Evolutionary conservation across 1,140 invertebrate genomes (phyloP).

Genomic region (Octopus sinensis): DNA sequence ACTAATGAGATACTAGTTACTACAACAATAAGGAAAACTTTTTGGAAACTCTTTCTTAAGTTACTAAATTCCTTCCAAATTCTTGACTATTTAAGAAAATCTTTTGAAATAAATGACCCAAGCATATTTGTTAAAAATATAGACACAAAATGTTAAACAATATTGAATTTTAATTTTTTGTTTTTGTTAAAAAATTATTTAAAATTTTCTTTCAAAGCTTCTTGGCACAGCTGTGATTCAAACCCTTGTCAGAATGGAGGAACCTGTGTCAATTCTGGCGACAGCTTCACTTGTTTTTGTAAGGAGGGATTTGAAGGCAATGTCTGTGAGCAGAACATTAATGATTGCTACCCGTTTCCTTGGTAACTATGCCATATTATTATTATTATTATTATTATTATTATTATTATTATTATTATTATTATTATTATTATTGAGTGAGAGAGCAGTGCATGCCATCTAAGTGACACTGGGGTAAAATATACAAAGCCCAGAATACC

Average conservation of each 20-base stretch:
- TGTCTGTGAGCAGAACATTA: conserved; percentile 91
- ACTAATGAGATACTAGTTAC: no score
- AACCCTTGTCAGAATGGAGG: conserved; percentile 84
- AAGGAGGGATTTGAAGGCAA: conserved; percentile 94
- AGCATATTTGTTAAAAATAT: neutral
- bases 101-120: no score
- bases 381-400: no score
- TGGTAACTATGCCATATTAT: conserved; percentile 59
- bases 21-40: no score
- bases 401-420: no score
- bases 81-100: no score
- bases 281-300: conserved; percentile 64
- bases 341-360: conserved; percentile 82
- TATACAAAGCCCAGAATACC: no score
- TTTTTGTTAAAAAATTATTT: neutral
- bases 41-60: no score
- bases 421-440: no score
- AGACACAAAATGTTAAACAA: neutral
- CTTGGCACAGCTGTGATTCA: conserved; percentile 39
- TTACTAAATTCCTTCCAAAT: no score
- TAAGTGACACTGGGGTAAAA: no score
- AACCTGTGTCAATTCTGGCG: conserved; percentile 72
- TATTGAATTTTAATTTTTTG: neutral
- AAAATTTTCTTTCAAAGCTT: conserved; percentile 24
- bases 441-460: no score